Percentiles rank a stretch among this genome's conserved stretches.
phyloP scores from a whole-genome alignment of 2,113 vertebrate species.

The Oncorhynchus mykiss region DNA sequence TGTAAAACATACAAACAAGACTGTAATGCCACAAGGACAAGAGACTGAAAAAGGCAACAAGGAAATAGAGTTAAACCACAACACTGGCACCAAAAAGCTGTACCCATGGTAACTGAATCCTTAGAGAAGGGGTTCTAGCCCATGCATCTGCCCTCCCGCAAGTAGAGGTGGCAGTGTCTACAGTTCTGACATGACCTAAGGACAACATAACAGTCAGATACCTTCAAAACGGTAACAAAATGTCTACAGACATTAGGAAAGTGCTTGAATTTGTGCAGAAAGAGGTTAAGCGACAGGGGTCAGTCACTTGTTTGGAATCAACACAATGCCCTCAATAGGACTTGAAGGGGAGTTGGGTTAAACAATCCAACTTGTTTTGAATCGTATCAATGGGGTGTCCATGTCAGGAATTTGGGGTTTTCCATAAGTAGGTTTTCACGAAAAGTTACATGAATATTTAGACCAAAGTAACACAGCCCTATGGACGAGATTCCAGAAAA shows the following conservation, averaged over 20 bases:
- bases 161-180: slow-evolving; percentile 52
- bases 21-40: slow-evolving; percentile 34
- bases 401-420: not conserved
- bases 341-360: not conserved
- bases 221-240: slow-evolving; percentile 36
- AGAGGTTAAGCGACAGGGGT: slow-evolving; percentile 28
- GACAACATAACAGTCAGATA: slow-evolving; percentile 46
- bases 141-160: not conserved
- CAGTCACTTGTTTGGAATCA: slow-evolving; percentile 18
- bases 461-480: not conserved
- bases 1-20: slow-evolving; percentile 18
- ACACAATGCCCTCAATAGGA: slow-evolving; percentile 31
- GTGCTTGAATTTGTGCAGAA: slow-evolving; percentile 76
- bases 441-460: not conserved
- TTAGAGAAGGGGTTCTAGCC: slow-evolving; percentile 14
- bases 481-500: not conserved
- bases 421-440: not conserved
- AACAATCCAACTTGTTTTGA: not conserved
- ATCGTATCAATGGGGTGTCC: not conserved
- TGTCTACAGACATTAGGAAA: slow-evolving; percentile 62
- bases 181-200: slow-evolving; percentile 30
- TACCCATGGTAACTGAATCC: slow-evolving; percentile 22
- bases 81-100: slow-evolving; percentile 34
- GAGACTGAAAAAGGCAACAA: slow-evolving; percentile 53
- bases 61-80: slow-evolving; percentile 45